A percentile compares a stretch with the other conserved stretches of the same genome.
These are phyloP conservation scores for Folsomia candida DNA, from an alignment of 2,888 invertebrate species.

Conservation along the genomic window DNA sequence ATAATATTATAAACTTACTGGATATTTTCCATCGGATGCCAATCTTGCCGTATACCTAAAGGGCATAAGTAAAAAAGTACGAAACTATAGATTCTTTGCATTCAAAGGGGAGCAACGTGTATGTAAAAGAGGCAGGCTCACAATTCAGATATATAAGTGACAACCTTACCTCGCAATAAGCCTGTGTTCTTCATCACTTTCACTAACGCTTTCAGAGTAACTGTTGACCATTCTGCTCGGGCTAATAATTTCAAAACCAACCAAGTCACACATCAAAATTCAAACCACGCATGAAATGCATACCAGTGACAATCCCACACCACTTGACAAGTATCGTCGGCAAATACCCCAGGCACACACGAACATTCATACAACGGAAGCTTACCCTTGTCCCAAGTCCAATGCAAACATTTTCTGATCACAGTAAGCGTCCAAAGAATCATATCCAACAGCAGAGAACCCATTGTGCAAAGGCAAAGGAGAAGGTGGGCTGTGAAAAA, in stretches of 20 bases:
- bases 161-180: slow-evolving; percentile 92
- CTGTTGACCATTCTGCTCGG: slow-evolving; percentile 52
- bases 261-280: background rate
- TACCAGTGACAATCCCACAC: background rate
- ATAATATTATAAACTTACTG: slow-evolving; percentile 55
- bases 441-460: slow-evolving; percentile 65
- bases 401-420: slow-evolving; percentile 50
- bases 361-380: background rate
- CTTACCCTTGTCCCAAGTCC: slow-evolving; percentile 48
- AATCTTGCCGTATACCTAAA: slow-evolving; percentile 95
- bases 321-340: background rate
- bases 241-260: slow-evolving; percentile 42
- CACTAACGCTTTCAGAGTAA: slow-evolving; percentile 55
- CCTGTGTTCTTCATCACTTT: slow-evolving; percentile 87
- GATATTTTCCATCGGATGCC: slow-evolving; percentile 83
- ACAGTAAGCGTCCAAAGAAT: slow-evolving; percentile 48
- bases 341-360: background rate
- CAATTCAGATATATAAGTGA: too few relatives aligned
- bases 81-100: too few relatives aligned
- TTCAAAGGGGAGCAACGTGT: too few relatives aligned
- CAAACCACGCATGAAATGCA: background rate
- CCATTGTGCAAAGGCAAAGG: slow-evolving; percentile 91
- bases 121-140: too few relatives aligned
- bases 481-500: slow-evolving; percentile 72
- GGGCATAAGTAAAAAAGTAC: too few relatives aligned